Percentiles rank a stretch among this genome's conserved stretches.
phyloP scores from a whole-genome alignment of 1,140 invertebrate genomes.

The Procambarus clarkii region DNA sequence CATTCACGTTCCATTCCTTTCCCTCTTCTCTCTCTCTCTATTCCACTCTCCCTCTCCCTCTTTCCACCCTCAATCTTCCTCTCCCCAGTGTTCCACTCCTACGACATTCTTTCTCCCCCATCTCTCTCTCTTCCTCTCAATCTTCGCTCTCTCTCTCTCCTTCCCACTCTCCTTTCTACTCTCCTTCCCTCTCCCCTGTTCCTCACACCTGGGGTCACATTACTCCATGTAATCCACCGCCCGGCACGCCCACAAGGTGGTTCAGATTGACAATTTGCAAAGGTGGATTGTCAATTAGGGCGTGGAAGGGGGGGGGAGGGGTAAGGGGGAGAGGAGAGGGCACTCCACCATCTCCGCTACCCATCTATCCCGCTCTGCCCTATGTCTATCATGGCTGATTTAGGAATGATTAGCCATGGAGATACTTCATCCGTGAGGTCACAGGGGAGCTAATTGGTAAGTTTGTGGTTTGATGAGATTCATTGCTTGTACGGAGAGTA shows the following conservation, averaged over 20 bases:
- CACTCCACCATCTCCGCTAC: background rate
- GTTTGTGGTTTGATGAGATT: too few species aligned
- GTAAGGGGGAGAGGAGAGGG: background rate
- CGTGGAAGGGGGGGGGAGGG: constrained; percentile 5
- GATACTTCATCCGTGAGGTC: background rate
- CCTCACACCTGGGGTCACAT: background rate
- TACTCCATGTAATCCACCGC: background rate
- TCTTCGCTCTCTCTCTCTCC: background rate
- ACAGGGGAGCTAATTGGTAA: too few species aligned
- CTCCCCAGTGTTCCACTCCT: too few species aligned
- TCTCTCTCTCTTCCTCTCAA: background rate
- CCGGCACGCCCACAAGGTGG: background rate
- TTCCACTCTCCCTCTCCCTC: too few species aligned
- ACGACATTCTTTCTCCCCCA: too few species aligned
- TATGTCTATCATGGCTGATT: background rate
- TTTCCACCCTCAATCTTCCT: too few species aligned
- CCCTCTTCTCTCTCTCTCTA: too few species aligned
- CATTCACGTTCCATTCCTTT: too few species aligned
- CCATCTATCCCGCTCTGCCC: background rate
- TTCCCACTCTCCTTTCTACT: background rate
- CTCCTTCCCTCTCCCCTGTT: background rate
- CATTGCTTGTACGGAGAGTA: too few species aligned
- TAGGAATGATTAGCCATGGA: background rate
- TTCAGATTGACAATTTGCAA: background rate
- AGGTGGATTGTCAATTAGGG: constrained; percentile 1